Percentiles rank a stretch among this genome's conserved stretches.
These are phyloP conservation scores for Acrossocheilus wenchowensis DNA, from an alignment of 2,797 vertebrate genomes.

Conservation along the genomic window DNA sequence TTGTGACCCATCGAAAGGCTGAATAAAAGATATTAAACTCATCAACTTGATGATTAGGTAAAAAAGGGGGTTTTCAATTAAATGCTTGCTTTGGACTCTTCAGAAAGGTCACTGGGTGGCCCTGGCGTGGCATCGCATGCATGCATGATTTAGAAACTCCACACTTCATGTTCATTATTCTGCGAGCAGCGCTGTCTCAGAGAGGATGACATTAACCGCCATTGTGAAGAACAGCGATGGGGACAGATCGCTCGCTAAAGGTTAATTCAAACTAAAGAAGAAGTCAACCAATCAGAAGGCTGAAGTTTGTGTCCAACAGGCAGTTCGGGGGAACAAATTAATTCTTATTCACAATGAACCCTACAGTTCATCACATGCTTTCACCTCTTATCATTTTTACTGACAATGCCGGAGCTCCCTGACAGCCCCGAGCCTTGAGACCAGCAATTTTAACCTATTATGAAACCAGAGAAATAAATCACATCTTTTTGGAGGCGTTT, in stretches of 20 bases:
- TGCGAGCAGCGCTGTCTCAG: background rate
- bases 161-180: slow-evolving; percentile 34
- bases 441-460: slow-evolving; percentile 31
- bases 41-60: slow-evolving; percentile 33
- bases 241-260: slow-evolving; percentile 37
- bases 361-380: slow-evolving; percentile 20
- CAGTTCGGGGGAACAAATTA: background rate
- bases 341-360: slow-evolving; percentile 32
- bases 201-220: slow-evolving; percentile 33
- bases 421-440: background rate
- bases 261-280: slow-evolving; percentile 44
- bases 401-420: slow-evolving; percentile 8
- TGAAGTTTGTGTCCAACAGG: slow-evolving; percentile 30
- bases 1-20: slow-evolving; percentile 20
- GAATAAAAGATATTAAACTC: slow-evolving; percentile 35
- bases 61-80: slow-evolving; percentile 35
- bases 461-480: slow-evolving; percentile 14
- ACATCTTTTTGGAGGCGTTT: slow-evolving; percentile 18
- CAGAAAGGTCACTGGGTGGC: slow-evolving; percentile 37
- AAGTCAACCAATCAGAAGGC: slow-evolving; percentile 38
- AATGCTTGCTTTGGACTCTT: slow-evolving; percentile 28
- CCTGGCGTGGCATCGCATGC: slow-evolving; percentile 12
- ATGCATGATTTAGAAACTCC: slow-evolving; percentile 21
- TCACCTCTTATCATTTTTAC: slow-evolving; percentile 18
- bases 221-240: slow-evolving; percentile 18